Evolutionary conservation across 1,140 invertebrate species (phyloP).

Genomic region (Drosophila rufa): DNA sequence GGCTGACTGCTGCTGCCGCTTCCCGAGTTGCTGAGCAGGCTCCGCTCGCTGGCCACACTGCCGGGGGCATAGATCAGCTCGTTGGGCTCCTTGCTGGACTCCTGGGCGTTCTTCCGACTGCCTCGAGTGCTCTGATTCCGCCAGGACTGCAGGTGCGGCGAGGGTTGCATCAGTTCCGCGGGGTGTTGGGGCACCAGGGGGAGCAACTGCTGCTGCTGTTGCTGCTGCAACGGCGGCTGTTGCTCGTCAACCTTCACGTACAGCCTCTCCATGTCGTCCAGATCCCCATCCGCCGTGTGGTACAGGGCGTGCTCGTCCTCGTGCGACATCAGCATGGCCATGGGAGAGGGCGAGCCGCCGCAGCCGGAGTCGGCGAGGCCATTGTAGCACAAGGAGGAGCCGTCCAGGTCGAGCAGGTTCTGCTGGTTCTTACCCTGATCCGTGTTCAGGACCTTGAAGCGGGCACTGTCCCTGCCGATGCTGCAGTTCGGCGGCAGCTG

Average conservation of each 20-base stretch:
- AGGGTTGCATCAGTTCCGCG: slow-evolving; percentile 20
- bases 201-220: slow-evolving; percentile 66
- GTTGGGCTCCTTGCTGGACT: slow-evolving; percentile 59
- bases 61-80: slow-evolving; percentile 83
- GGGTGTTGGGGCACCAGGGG: slow-evolving; percentile 55
- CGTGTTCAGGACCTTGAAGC: slow-evolving; percentile 70
- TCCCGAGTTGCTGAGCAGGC: slow-evolving; percentile 76
- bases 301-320: slow-evolving; percentile 80
- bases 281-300: slow-evolving; percentile 78
- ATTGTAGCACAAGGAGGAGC: slow-evolving; percentile 79
- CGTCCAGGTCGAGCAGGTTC: slow-evolving; percentile 76
- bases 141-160: slow-evolving; percentile 56
- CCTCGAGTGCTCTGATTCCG: slow-evolving; percentile 60
- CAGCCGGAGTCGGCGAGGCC: slow-evolving; percentile 80
- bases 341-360: slow-evolving; percentile 78
- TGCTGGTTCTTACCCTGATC: slow-evolving; percentile 65
- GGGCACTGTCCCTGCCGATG: slow-evolving; percentile 71
- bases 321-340: slow-evolving; percentile 83
- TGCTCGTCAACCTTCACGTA: slow-evolving; percentile 81
- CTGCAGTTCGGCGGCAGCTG: slow-evolving; percentile 69
- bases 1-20: slow-evolving; percentile 74
- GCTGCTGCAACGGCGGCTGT: slow-evolving; percentile 64
- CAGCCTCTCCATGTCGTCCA: slow-evolving; percentile 79
- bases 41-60: slow-evolving; percentile 82
- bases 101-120: slow-evolving; percentile 54